These are phyloP conservation scores for Telmatherina bonti DNA, from an alignment of 2,797 vertebrate genomes.

Conservation along the genomic window DNA sequence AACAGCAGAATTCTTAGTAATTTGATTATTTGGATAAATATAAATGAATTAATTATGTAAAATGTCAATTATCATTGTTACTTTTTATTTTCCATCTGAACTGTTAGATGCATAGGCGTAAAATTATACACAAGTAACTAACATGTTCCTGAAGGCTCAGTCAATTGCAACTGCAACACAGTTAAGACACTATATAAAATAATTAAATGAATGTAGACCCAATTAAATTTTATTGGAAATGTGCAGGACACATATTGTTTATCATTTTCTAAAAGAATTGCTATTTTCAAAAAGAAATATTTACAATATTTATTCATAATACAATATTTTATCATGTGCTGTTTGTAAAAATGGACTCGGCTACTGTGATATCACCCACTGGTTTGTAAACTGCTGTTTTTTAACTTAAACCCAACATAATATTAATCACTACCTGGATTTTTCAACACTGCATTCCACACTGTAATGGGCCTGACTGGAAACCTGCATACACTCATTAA, in stretches of 20 bases:
- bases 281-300: no score
- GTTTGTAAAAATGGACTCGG: background rate
- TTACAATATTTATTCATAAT: no score
- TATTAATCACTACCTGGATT: no score
- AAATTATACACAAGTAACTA: background rate
- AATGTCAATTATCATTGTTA: background rate
- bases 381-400: background rate
- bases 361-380: background rate
- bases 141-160: background rate
- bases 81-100: conserved; percentile 1
- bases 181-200: no score
- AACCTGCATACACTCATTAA: background rate
- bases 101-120: background rate
- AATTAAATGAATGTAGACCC: background rate
- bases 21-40: background rate
- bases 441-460: background rate
- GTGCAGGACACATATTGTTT: background rate
- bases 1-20: background rate
- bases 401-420: no score
- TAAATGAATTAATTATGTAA: conserved; percentile 6
- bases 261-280: background rate
- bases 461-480: background rate
- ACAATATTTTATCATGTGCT: no score
- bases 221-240: background rate
- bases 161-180: no score